A percentile compares a stretch with the other conserved stretches of the same genome.
phyloP scores from a whole-genome alignment of 2,797 vertebrate species.

The Chromobotia macracanthus region DNA sequence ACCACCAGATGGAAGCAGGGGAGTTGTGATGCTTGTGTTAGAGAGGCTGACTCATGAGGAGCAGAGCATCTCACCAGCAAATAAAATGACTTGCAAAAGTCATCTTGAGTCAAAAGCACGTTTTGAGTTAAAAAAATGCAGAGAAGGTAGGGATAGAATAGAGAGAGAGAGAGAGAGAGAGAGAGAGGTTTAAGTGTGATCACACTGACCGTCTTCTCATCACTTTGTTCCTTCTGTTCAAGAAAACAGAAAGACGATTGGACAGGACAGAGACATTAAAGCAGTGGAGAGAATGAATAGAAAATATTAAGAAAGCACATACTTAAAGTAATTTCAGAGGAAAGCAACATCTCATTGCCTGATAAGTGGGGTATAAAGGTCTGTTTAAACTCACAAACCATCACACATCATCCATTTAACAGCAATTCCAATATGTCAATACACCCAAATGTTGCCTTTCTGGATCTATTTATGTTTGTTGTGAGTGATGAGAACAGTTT shows the following conservation, averaged over 20 bases:
- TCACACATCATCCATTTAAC: not conserved
- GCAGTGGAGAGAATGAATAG: not conserved
- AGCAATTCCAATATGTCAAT: not conserved
- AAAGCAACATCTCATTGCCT: slow-evolving; percentile 27
- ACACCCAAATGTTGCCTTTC: not conserved
- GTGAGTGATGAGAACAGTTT: not conserved
- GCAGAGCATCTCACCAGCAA: not conserved
- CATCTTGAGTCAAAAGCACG: no score
- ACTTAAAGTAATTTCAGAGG: slow-evolving; percentile 14
- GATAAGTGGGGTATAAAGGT: not conserved
- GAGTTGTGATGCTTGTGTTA: not conserved
- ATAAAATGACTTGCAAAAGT: slow-evolving; percentile 21
- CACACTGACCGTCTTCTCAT: not conserved
- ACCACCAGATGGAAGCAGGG: slow-evolving; percentile 28
- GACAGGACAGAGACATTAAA: not conserved
- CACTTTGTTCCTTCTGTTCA: not conserved
- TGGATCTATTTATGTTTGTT: not conserved
- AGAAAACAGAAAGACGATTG: slow-evolving; percentile 8
- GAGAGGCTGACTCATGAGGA: not conserved
- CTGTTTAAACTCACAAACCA: slow-evolving; percentile 5
- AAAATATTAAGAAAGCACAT: slow-evolving; percentile 7
- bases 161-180: slow-evolving; percentile 6
- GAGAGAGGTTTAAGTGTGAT: slow-evolving; percentile 9
- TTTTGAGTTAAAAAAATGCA: no score
- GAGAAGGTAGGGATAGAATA: no score